Base-by-base conservation (phyloP, 1,140 invertebrate genomes). In the Drosophila fuyamai region DNA sequence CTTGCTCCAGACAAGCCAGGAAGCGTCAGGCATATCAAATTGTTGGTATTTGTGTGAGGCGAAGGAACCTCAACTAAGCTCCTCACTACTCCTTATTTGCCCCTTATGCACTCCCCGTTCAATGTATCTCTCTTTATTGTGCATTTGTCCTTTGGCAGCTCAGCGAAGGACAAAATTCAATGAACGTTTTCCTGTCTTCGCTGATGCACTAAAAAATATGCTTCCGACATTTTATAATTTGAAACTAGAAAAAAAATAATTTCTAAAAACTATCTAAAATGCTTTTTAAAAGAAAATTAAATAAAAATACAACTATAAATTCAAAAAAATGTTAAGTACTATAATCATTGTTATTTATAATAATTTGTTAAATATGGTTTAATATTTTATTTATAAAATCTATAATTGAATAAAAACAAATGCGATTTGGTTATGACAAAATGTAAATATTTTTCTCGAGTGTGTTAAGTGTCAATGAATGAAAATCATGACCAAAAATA, bases 91-190 rank as follows among this genome's bases (percentile, higher is more conserved):
- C 36, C 43, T 27, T 38, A 47, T 36, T 44, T 18, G 35, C 53
- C 29, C 35, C 57, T 38, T 43, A 32, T 54, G 10, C 4, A 13
- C 43, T 40, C 40, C 41, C 40, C 35, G 29, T 41, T 70, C 41
- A 68, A 50, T 56, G 71, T 58, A 47, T 65, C 57, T 53, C 44
- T 43, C 53, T 85, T 90, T 90, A 90, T 90, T 86, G 88, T 81
- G 77, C 77, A 90, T 90, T 90, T 84, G 88, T 90, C 88, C 88
- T 90, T 90, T 90, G 76, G 57, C 76, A 76, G 35, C 48, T 41
- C 56, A 46, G 53, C 66, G 72, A 88, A 90, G 88, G 88, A 90
- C 88, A 84, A 78, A 80, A 90, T 86, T 75, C 79, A 86, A 90
- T 90, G 73, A 76, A 79, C 76, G 63, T 12, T 44, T 68, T 53